Conservation (phyloP, 2,797 vertebrate species). For the Rhinophrynus dorsalis region DNA sequence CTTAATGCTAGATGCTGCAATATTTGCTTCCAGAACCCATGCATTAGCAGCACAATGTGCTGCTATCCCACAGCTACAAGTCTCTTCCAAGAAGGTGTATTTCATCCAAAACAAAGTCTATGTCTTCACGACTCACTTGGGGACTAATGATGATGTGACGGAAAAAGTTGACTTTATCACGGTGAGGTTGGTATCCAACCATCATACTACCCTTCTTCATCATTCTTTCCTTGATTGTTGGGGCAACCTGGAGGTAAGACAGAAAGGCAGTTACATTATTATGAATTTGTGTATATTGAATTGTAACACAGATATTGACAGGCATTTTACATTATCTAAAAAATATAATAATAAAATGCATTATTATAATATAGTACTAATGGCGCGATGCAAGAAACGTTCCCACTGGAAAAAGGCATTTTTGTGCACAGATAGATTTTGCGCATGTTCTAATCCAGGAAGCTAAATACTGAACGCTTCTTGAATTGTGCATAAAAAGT, state of each 20-base stretch:
- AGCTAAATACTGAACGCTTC: too few species aligned
- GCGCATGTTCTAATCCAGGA: too few species aligned
- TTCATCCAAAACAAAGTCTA: slow-evolving; percentile 83
- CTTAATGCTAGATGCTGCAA: slow-evolving; percentile 4
- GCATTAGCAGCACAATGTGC: slow-evolving; percentile 36
- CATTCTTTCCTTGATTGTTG: slow-evolving; percentile 81
- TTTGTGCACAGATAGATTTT: too few species aligned
- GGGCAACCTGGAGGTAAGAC: slow-evolving; percentile 71
- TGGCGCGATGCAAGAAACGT: too few species aligned
- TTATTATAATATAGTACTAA: too few species aligned
- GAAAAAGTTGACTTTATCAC: slow-evolving; percentile 81
- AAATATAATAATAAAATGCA: too few species aligned
- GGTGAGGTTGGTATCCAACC: slow-evolving; percentile 79
- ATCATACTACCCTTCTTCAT: slow-evolving; percentile 83
- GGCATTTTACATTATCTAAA: too few species aligned
- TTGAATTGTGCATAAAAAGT: too few species aligned
- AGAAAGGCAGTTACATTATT: too few species aligned
- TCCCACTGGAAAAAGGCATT: too few species aligned
- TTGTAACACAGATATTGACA: too few species aligned
- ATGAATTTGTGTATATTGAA: too few species aligned
- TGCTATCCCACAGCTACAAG: slow-evolving; percentile 64
- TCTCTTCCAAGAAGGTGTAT: slow-evolving; percentile 75
- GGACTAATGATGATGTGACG: slow-evolving; percentile 83
- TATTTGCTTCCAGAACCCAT: slow-evolving; percentile 7
- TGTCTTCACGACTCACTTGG: slow-evolving; percentile 72